Evolutionary conservation across 2,888 invertebrate genomes (phyloP).

Genomic region (Saturnia pavonia): DNA sequence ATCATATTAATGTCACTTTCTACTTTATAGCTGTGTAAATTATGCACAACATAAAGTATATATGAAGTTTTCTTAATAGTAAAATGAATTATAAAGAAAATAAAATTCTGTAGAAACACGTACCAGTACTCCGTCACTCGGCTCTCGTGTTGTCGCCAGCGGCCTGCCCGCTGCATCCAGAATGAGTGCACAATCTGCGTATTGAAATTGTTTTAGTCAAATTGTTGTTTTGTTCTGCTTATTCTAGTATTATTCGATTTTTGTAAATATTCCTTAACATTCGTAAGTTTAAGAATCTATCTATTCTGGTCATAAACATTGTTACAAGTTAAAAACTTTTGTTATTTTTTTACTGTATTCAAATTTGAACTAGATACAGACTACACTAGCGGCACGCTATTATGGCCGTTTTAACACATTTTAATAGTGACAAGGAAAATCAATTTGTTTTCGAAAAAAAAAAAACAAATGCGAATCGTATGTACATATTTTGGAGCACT

Average conservation of each 20-base stretch:
- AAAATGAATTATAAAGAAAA: neutral
- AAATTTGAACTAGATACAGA: no score
- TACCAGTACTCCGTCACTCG: conserved; percentile 6
- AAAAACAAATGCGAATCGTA: no score
- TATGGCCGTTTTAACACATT: no score
- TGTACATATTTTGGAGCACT: no score
- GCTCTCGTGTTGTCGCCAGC: conserved; percentile 5
- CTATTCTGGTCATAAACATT: no score
- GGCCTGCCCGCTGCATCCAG: conserved; percentile 15
- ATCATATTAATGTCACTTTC: no score
- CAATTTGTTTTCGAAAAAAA: no score
- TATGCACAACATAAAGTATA: neutral
- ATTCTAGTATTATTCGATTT: neutral
- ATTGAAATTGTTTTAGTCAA: conserved; percentile 4
- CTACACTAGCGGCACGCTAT: no score
- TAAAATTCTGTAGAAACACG: conserved; percentile 7
- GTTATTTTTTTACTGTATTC: no score
- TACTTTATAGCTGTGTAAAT: neutral
- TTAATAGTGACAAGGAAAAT: no score
- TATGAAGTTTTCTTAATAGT: neutral
- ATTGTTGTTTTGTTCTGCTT: neutral
- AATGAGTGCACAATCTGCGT: conserved; percentile 13
- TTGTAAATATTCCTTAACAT: neutral
- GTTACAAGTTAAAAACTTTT: no score
- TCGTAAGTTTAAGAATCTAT: no score